Conservation (phyloP, 2,113 vertebrate species). For the Lanius ludovicianus region DNA sequence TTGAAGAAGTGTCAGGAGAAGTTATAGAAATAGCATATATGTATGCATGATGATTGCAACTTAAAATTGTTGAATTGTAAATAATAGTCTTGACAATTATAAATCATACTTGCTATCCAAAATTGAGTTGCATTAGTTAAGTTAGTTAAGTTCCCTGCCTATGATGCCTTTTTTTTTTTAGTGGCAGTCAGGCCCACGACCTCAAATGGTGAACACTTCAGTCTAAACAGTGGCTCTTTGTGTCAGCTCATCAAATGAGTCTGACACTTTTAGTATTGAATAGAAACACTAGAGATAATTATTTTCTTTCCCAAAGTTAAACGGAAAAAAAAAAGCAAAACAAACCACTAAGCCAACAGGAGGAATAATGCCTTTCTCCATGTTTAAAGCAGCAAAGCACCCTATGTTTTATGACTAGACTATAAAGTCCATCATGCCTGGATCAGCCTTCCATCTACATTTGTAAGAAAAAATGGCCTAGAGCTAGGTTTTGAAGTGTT, state of each 20-base stretch:
- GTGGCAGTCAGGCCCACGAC: background rate
- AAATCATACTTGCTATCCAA: background rate
- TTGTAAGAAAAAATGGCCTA: background rate
- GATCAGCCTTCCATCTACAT: background rate
- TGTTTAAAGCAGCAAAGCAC: background rate
- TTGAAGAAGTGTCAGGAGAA: background rate
- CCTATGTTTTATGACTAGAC: background rate
- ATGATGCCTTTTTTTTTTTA: background rate
- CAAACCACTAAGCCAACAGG: background rate
- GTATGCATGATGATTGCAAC: background rate
- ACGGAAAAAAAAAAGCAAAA: background rate
- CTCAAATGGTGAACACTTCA: slow-evolving; percentile 24
- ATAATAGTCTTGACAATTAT: background rate
- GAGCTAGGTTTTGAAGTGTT: background rate
- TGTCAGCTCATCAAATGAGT: slow-evolving; percentile 37
- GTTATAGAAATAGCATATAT: background rate
- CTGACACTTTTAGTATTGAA: slow-evolving; percentile 1
- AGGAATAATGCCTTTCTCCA: background rate
- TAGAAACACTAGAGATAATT: background rate
- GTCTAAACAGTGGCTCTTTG: slow-evolving; percentile 16
- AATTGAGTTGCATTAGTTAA: background rate
- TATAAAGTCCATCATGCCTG: background rate
- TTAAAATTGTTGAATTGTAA: slow-evolving; percentile 7
- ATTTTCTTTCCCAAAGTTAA: background rate
- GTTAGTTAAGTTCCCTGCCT: background rate